Evolutionary conservation across 35 echinoderm and acorn worm genomes (phyloP).

Genomic region (Nesometra sesokonis): DNA sequence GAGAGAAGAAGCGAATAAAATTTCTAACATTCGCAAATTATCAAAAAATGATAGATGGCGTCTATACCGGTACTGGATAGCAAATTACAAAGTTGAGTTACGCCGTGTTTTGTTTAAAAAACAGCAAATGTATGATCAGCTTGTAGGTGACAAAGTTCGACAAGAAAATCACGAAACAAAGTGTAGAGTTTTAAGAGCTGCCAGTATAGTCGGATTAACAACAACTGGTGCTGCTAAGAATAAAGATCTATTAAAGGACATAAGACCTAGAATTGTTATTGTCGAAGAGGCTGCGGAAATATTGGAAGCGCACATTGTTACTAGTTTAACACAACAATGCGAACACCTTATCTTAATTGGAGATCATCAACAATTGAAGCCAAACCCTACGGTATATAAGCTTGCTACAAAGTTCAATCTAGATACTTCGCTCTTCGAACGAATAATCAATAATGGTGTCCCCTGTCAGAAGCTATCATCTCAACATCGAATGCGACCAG

Average conservation of each 20-base stretch:
- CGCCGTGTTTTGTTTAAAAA: neutral
- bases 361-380: constrained; percentile 73
- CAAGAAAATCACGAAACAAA: constrained; percentile 37
- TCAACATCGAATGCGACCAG: constrained; percentile 81
- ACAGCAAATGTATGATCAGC: constrained; percentile 23
- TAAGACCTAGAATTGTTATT: constrained; percentile 13
- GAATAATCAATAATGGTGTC: constrained; percentile 52
- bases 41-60: constrained; percentile 30
- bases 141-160: neutral
- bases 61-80: constrained; percentile 63
- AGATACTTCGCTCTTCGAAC: constrained; percentile 74
- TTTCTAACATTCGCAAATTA: constrained; percentile 45
- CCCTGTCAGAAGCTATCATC: constrained; percentile 21
- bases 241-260: neutral
- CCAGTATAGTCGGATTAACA: constrained; percentile 71
- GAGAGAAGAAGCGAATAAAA: constrained; percentile 17
- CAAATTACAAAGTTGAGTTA: constrained; percentile 8
- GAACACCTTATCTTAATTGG: constrained; percentile 82
- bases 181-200: constrained; percentile 35
- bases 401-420: constrained; percentile 54
- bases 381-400: constrained; percentile 76
- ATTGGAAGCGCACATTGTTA: constrained; percentile 43
- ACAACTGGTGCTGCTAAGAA: constrained; percentile 49
- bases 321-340: constrained; percentile 24
- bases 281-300: constrained; percentile 48